Conservation (phyloP, 1,140 invertebrate genomes). For the Eumeta japonica region DNA sequence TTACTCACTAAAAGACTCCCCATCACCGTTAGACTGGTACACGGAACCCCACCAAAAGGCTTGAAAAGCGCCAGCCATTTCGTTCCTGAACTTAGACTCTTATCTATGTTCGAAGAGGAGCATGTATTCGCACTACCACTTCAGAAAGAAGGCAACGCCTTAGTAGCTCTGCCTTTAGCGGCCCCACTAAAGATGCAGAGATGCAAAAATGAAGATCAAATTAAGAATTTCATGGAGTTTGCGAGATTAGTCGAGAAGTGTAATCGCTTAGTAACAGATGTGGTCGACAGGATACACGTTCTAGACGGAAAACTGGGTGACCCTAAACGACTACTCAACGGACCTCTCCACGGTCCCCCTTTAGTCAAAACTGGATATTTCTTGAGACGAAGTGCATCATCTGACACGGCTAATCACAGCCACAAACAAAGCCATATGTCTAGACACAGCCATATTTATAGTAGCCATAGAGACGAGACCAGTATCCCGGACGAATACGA, state of each 20-base stretch:
- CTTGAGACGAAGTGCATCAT: slow-evolving; percentile 69
- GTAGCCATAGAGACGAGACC: slow-evolving; percentile 51
- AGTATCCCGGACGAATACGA: slow-evolving; percentile 81
- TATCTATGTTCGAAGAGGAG: slow-evolving; percentile 82
- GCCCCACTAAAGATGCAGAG: slow-evolving; percentile 82
- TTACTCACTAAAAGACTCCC: slow-evolving; percentile 85
- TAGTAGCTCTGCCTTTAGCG: slow-evolving; percentile 80
- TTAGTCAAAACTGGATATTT: slow-evolving; percentile 62
- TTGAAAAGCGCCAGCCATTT: slow-evolving; percentile 77
- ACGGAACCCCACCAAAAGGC: slow-evolving; percentile 78
- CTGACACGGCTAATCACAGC: slow-evolving; percentile 67
- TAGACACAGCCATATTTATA: slow-evolving; percentile 51
- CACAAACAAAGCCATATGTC: slow-evolving; percentile 46
- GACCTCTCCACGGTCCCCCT: slow-evolving; percentile 51
- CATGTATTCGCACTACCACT: slow-evolving; percentile 82
- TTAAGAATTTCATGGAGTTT: slow-evolving; percentile 79
- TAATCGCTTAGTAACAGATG: slow-evolving; percentile 74
- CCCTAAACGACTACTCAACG: slow-evolving; percentile 56
- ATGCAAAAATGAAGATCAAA: slow-evolving; percentile 79
- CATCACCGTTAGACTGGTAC: slow-evolving; percentile 85
- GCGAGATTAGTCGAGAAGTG: slow-evolving; percentile 77
- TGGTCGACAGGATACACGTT: slow-evolving; percentile 80
- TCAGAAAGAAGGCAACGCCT: slow-evolving; percentile 72
- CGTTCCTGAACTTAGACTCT: slow-evolving; percentile 77
- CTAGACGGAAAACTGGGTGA: slow-evolving; percentile 76